phyloP scores from a whole-genome alignment of 2,797 vertebrate genomes.

The Luscinia megarhynchos region DNA sequence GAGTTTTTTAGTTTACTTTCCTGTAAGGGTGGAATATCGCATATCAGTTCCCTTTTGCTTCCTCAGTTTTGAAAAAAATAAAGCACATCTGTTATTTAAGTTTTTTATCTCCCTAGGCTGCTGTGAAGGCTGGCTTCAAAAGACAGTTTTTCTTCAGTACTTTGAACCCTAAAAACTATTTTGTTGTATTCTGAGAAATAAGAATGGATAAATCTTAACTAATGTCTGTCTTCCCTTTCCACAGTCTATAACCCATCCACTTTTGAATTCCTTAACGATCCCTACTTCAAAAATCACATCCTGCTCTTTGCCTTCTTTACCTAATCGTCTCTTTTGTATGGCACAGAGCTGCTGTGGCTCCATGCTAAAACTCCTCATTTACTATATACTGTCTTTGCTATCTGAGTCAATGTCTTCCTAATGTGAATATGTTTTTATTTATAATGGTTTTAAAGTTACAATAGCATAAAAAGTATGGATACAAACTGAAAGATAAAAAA shows the following conservation, averaged over 20 bases:
- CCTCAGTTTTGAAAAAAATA: background rate
- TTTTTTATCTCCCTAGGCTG: conserved; percentile 33
- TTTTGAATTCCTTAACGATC: conserved; percentile 25
- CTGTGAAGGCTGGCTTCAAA: conserved; percentile 24
- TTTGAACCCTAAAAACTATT: conserved; percentile 13
- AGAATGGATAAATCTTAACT: conserved; percentile 8
- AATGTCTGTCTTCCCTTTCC: background rate
- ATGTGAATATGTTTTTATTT: conserved; percentile 39
- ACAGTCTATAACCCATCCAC: background rate
- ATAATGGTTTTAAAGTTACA: background rate
- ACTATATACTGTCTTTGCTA: background rate
- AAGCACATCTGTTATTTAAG: conserved; percentile 43
- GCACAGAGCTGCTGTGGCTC: background rate
- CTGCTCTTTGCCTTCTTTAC: background rate
- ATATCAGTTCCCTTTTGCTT: conserved; percentile 36
- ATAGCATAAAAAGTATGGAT: background rate
- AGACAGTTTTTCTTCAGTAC: background rate
- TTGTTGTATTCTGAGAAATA: conserved; percentile 14
- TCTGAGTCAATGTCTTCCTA: background rate
- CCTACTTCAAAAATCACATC: conserved; percentile 5
- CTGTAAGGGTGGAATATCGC: conserved; percentile 1
- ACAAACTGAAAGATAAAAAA: background rate
- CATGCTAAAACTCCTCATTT: background rate
- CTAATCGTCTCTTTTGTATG: background rate
- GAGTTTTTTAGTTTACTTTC: background rate